These are phyloP conservation scores for Rhinogobius similis DNA, from an alignment of 2,113 vertebrate genomes.

Conservation along the genomic window DNA sequence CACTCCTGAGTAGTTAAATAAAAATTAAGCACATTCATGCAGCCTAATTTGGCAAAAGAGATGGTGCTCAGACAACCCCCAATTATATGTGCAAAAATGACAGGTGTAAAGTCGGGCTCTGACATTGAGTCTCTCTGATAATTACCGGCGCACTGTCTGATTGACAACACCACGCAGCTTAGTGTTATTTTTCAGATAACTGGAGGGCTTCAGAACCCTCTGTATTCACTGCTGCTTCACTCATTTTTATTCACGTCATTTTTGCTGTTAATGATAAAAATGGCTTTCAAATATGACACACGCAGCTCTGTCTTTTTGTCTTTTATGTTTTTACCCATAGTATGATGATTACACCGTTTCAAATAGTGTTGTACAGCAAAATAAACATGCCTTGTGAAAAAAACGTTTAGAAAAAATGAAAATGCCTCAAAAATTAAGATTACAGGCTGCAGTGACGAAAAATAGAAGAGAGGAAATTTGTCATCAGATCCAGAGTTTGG, in stretches of 20 bases:
- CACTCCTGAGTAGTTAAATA: not conserved
- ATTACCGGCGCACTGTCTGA: constrained; percentile 23
- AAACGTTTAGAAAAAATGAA: too few relatives aligned
- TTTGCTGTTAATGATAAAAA: constrained; percentile 1
- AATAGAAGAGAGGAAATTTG: too few relatives aligned
- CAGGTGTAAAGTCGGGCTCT: constrained; percentile 1
- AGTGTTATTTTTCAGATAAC: constrained; percentile 20
- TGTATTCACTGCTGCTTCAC: constrained; percentile 23
- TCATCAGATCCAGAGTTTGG: too few relatives aligned
- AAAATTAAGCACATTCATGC: not conserved
- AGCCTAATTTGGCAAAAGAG: not conserved
- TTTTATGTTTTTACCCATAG: too few relatives aligned
- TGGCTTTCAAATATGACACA: constrained; percentile 4
- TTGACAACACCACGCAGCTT: constrained; percentile 12
- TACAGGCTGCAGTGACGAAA: too few relatives aligned
- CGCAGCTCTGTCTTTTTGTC: not conserved
- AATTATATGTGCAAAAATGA: constrained; percentile 7
- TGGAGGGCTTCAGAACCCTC: constrained; percentile 28
- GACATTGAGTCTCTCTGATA: constrained; percentile 22
- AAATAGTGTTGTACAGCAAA: too few relatives aligned
- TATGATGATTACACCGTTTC: too few relatives aligned
- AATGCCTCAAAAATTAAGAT: too few relatives aligned
- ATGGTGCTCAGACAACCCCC: constrained; percentile 16
- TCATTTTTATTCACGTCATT: constrained; percentile 7
- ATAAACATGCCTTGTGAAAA: too few relatives aligned